phyloP scores from a whole-genome alignment of 1,140 invertebrate genomes.

The Habropoda laboriosa region DNA sequence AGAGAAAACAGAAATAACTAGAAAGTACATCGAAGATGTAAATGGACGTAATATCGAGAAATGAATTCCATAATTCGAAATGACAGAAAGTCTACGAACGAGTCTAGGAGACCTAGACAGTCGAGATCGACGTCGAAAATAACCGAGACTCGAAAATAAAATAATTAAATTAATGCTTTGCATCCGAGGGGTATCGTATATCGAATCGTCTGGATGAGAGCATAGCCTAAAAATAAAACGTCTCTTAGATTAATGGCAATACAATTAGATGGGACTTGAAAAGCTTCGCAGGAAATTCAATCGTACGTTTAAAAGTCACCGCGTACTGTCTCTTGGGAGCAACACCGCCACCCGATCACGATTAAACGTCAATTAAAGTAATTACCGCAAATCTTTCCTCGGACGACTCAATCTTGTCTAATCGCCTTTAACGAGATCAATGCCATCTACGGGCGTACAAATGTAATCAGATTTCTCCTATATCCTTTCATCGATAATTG shows the following conservation, averaged over 20 bases:
- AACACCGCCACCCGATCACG: neutral
- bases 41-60: neutral
- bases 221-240: slow-evolving; percentile 41
- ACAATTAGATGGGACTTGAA: slow-evolving; percentile 36
- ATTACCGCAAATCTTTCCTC: neutral
- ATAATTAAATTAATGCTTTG: slow-evolving; percentile 51
- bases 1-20: no score
- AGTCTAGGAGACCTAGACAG: slow-evolving; percentile 22
- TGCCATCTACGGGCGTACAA: neutral
- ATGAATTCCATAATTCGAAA: neutral
- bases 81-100: slow-evolving; percentile 1
- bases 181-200: slow-evolving; percentile 40
- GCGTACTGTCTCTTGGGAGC: neutral
- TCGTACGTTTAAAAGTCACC: neutral
- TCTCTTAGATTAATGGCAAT: slow-evolving; percentile 51
- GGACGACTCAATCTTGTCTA: neutral
- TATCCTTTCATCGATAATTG: neutral
- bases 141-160: slow-evolving; percentile 33
- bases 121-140: slow-evolving; percentile 21
- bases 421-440: neutral
- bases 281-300: slow-evolving; percentile 28
- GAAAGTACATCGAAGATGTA: neutral
- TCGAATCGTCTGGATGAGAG: slow-evolving; percentile 50
- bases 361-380: slow-evolving; percentile 9
- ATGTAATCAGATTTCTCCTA: no score